These are phyloP conservation scores for Ceriagrion tenellum DNA, from an alignment of 2,888 invertebrate species.

Conservation along the genomic window DNA sequence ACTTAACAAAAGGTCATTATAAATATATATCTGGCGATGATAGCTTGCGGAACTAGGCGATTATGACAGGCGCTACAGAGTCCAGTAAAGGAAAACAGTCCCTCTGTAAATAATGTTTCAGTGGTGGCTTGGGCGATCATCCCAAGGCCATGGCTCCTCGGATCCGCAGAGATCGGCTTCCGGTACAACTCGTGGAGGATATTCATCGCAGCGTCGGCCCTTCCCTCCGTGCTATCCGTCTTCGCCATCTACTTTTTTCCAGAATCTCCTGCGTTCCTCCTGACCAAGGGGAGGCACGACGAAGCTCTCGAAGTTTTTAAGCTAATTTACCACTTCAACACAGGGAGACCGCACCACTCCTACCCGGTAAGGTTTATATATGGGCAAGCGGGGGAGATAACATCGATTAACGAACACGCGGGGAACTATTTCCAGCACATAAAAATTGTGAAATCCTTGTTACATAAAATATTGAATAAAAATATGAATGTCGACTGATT, in stretches of 20 bases:
- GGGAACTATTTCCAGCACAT: too few species aligned
- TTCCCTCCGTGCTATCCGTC: conserved; percentile 85
- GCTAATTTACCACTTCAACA: conserved; percentile 86
- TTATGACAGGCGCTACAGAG: too few species aligned
- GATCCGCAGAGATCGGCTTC: conserved; percentile 79
- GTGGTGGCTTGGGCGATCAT: conserved; percentile 90
- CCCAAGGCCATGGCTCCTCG: conserved; percentile 80
- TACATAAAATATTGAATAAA: too few species aligned
- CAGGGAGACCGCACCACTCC: conserved; percentile 84
- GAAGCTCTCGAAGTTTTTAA: conserved; percentile 85
- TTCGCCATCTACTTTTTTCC: conserved; percentile 88
- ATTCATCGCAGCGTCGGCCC: conserved; percentile 87
- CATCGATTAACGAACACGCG: too few species aligned
- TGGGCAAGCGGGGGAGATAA: too few species aligned
- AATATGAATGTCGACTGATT: too few species aligned
- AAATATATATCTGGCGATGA: too few species aligned
- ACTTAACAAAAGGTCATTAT: too few species aligned
- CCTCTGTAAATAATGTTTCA: conserved; percentile 74
- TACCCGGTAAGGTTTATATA: conserved; percentile 83
- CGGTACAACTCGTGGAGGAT: conserved; percentile 90
- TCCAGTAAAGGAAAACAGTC: too few species aligned
- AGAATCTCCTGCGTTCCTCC: conserved; percentile 90
- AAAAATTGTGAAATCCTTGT: too few species aligned
- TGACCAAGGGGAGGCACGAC: conserved; percentile 89
- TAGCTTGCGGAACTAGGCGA: too few species aligned